Evolutionary conservation across 2,113 vertebrate species (phyloP).

Genomic region (Colistium nudipinnis): DNA sequence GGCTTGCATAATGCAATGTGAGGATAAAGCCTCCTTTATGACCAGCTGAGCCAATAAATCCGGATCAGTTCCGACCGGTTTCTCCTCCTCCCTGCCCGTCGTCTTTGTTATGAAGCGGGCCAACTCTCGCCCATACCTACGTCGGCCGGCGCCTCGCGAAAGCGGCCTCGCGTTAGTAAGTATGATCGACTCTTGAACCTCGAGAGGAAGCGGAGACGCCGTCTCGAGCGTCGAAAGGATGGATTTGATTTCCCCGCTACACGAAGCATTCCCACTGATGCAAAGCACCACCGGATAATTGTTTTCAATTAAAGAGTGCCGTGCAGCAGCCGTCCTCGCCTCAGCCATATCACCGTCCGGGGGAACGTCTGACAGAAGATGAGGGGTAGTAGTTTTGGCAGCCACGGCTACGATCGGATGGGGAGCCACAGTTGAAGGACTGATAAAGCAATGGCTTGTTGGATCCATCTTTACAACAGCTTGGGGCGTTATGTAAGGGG

Average conservation of each 20-base stretch:
- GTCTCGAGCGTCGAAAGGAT: too few species aligned
- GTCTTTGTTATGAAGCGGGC: slow-evolving; percentile 14
- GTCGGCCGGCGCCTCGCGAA: slow-evolving; percentile 17
- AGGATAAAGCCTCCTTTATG: slow-evolving; percentile 68
- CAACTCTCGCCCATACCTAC: not conserved
- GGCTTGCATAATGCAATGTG: slow-evolving; percentile 69
- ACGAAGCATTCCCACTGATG: slow-evolving; percentile 19
- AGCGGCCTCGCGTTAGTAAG: too few species aligned
- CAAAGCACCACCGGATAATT: slow-evolving; percentile 32
- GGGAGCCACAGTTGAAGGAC: slow-evolving; percentile 60
- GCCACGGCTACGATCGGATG: slow-evolving; percentile 37
- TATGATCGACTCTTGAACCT: too few species aligned
- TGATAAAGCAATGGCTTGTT: slow-evolving; percentile 66
- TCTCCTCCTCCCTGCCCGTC: slow-evolving; percentile 17
- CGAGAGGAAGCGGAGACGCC: too few species aligned
- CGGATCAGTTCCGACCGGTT: slow-evolving; percentile 54
- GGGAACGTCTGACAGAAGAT: slow-evolving; percentile 46
- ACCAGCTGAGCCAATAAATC: slow-evolving; percentile 73
- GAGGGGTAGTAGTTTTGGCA: slow-evolving; percentile 53
- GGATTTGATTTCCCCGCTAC: slow-evolving; percentile 27
- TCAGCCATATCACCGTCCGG: slow-evolving; percentile 35
- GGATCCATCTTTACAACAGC: slow-evolving; percentile 72
- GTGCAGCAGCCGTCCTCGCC: slow-evolving; percentile 21
- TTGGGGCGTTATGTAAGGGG: slow-evolving; percentile 69
- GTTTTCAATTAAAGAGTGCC: slow-evolving; percentile 58